These are phyloP conservation scores for Girardinichthys multiradiatus DNA, from an alignment of 2,113 vertebrate genomes.

Conservation along the genomic window DNA sequence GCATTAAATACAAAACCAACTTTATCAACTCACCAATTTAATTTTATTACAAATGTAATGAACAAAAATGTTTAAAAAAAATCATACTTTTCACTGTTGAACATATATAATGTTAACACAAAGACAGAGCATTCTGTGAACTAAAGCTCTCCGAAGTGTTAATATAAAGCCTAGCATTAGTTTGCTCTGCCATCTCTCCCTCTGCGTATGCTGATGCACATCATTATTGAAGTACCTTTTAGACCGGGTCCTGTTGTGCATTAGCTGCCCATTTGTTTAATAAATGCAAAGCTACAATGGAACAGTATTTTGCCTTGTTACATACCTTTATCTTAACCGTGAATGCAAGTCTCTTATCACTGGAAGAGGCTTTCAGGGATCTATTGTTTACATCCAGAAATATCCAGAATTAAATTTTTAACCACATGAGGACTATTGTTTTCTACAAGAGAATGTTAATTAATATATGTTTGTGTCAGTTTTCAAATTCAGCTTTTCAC, in stretches of 20 bases:
- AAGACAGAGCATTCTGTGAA: background rate
- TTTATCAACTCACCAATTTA: background rate
- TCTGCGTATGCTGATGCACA: background rate
- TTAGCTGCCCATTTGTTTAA: conserved; percentile 34
- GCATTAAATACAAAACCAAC: background rate
- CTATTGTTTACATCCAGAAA: conserved; percentile 41
- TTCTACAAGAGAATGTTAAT: conserved; percentile 3
- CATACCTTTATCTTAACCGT: conserved; percentile 48
- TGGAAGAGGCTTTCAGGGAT: conserved; percentile 46
- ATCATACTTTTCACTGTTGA: background rate
- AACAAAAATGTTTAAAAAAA: background rate
- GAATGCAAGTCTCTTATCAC: conserved; percentile 37
- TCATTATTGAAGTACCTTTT: conserved; percentile 24
- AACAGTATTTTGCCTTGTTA: conserved; percentile 35
- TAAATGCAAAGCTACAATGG: conserved; percentile 18
- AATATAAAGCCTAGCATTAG: background rate
- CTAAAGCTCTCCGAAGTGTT: conserved; percentile 16
- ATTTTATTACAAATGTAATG: background rate
- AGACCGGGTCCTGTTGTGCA: conserved; percentile 8
- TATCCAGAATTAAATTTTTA: conserved; percentile 30
- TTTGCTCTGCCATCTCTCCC: background rate
- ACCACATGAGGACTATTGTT: conserved; percentile 14
- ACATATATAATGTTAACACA: background rate
- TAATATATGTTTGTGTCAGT: background rate
- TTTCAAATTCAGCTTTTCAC: conserved; percentile 9